Conservation (phyloP, 2,888 invertebrate genomes). For the Alcis repandata region DNA sequence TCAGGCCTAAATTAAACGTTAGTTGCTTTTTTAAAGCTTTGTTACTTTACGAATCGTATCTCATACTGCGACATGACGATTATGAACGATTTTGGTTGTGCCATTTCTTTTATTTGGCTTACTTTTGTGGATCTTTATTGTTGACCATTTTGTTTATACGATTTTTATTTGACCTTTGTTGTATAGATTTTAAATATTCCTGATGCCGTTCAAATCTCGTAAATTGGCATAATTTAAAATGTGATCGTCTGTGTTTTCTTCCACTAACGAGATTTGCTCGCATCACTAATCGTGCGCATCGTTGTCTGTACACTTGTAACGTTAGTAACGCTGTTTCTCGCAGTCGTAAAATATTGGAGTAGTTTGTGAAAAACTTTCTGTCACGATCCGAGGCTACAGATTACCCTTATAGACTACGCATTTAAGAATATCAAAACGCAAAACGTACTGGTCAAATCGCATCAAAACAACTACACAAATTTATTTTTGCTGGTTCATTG, state of each 20-base stretch:
- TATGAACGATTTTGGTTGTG: conserved; percentile 64
- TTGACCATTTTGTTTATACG: conserved; percentile 20
- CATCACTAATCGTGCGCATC: conserved; percentile 38
- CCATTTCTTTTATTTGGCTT: conserved; percentile 55
- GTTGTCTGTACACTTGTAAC: not conserved
- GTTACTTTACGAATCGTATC: conserved; percentile 59
- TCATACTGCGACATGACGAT: conserved; percentile 73
- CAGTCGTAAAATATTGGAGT: conserved; percentile 17
- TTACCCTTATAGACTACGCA: no score
- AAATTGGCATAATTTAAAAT: conserved; percentile 31
- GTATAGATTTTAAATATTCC: conserved; percentile 11
- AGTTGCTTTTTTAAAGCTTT: conserved; percentile 71
- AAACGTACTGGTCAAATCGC: no score
- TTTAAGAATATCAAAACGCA: no score
- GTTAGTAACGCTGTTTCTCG: conserved; percentile 18
- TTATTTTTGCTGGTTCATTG: no score
- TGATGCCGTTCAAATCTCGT: conserved; percentile 42
- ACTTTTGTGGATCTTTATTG: conserved; percentile 12
- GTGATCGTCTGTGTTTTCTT: conserved; percentile 41
- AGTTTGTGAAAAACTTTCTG: not conserved
- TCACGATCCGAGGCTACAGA: not conserved
- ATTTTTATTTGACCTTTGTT: conserved; percentile 2
- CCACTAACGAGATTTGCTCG: conserved; percentile 41
- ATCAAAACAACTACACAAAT: no score
- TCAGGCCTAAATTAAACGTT: conserved; percentile 74